Percentiles rank a stretch among this genome's conserved stretches.
These are phyloP conservation scores for Hylaeus anthracinus DNA, from an alignment of 1,140 invertebrate species.

Conservation along the genomic window DNA sequence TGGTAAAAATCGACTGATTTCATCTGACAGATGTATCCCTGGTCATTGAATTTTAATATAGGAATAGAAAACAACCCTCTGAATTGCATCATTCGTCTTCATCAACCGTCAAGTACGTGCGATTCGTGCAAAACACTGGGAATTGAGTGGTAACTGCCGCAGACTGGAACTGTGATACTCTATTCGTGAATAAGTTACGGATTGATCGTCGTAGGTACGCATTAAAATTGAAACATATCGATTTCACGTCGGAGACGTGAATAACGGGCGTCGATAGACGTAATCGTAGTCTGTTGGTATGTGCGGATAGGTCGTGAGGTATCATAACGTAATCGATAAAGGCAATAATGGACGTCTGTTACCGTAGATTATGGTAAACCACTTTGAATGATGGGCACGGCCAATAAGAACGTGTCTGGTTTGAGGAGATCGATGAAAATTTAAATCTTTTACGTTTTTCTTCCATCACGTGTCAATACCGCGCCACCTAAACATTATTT, in stretches of 20 bases:
- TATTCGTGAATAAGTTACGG: not conserved
- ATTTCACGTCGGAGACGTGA: not conserved
- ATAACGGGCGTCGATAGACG: not conserved
- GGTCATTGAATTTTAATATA: no score
- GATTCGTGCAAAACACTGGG: no score
- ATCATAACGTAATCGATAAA: constrained; percentile 34
- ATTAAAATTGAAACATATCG: constrained; percentile 3
- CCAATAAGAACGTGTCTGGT: constrained; percentile 3
- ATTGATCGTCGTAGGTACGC: not conserved
- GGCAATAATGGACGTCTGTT: constrained; percentile 42
- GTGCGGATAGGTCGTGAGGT: not conserved
- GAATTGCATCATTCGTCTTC: no score
- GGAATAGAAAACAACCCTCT: no score
- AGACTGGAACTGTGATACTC: no score
- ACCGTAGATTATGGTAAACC: constrained; percentile 46
- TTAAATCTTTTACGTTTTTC: constrained; percentile 6
- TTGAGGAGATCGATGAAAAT: constrained; percentile 30
- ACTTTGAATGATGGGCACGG: constrained; percentile 29
- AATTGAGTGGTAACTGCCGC: no score
- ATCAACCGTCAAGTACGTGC: no score
- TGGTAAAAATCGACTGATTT: no score
- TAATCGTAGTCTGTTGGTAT: not conserved
- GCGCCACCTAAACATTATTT: not conserved
- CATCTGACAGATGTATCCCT: no score
- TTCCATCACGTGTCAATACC: not conserved